phyloP scores from a whole-genome alignment of 2,113 vertebrate species.

The Athene noctua region DNA sequence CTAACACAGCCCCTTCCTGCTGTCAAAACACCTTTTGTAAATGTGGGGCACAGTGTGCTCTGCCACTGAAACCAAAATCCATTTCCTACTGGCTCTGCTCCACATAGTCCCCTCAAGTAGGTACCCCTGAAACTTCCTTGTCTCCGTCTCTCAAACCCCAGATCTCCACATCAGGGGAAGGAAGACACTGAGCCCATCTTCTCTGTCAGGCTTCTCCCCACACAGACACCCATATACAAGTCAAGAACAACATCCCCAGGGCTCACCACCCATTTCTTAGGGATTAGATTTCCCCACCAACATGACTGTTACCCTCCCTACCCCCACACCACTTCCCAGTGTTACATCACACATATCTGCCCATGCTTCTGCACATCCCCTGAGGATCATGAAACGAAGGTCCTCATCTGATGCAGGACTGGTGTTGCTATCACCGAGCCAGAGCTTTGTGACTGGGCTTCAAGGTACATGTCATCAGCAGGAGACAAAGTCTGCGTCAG shows the following conservation, averaged over 20 bases:
- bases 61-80: background rate
- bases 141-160: background rate
- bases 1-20: background rate
- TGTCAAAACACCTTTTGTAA: background rate
- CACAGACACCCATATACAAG: background rate
- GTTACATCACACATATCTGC: background rate
- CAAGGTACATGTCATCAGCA: background rate
- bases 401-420: background rate
- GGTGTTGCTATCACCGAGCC: background rate
- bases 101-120: background rate
- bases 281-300: background rate
- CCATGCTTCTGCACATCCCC: background rate
- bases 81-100: background rate
- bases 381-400: background rate
- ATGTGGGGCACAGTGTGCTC: fast-evolving
- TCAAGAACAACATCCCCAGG: background rate
- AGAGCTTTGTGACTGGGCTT: background rate
- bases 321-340: background rate
- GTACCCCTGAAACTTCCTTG: background rate
- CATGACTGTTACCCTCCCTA: background rate
- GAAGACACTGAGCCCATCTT: background rate
- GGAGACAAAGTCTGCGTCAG: background rate
- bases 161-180: background rate
- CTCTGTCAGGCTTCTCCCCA: background rate
- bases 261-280: background rate